A percentile compares a stretch with the other conserved stretches of the same genome.
Evolutionary conservation across 2,113 vertebrate genomes (phyloP).

Genomic region (Poeciliopsis prolifica): DNA sequence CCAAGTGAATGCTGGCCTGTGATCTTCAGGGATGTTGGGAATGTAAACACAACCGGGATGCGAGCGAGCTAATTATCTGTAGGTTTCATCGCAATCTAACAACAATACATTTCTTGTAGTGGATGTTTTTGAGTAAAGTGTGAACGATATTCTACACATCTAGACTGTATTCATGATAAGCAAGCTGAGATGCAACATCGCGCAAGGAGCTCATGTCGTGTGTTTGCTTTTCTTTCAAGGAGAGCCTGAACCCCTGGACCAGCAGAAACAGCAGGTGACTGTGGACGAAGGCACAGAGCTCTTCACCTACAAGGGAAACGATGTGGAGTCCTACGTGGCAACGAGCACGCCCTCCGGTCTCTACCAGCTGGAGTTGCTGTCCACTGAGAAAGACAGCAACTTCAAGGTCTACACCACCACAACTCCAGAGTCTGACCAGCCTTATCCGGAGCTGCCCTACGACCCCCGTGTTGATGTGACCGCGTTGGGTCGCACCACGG

Average conservation of each 20-base stretch:
- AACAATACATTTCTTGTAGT: constrained; percentile 43
- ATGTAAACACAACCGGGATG: constrained; percentile 72
- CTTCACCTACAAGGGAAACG: constrained; percentile 95
- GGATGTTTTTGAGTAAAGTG: constrained; percentile 41
- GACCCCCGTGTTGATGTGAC: constrained; percentile 95
- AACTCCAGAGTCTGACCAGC: constrained; percentile 94
- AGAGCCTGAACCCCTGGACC: constrained; percentile 90
- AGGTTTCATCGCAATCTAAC: constrained; percentile 54
- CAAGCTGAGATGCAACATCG: neutral
- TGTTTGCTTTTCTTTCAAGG: constrained; percentile 77
- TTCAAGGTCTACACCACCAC: constrained; percentile 95
- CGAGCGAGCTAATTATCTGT: constrained; percentile 56
- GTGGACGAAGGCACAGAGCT: constrained; percentile 86
- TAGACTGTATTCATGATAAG: neutral
- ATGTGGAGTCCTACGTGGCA: constrained; percentile 92
- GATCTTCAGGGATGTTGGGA: constrained; percentile 77
- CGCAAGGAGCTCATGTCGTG: constrained; percentile 26
- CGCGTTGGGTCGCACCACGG: constrained; percentile 89
- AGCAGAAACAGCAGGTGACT: constrained; percentile 91
- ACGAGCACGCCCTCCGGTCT: constrained; percentile 91
- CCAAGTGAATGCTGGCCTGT: constrained; percentile 69
- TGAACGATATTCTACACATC: constrained; percentile 16
- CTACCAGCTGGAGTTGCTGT: constrained; percentile 95
- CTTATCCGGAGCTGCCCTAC: constrained; percentile 93
- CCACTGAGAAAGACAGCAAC: constrained; percentile 96